Evolutionary conservation across 1,140 invertebrate genomes (phyloP), one percentile per base, ranked within the genome.

Genomic region (Acromyrmex heyeri): DNA sequence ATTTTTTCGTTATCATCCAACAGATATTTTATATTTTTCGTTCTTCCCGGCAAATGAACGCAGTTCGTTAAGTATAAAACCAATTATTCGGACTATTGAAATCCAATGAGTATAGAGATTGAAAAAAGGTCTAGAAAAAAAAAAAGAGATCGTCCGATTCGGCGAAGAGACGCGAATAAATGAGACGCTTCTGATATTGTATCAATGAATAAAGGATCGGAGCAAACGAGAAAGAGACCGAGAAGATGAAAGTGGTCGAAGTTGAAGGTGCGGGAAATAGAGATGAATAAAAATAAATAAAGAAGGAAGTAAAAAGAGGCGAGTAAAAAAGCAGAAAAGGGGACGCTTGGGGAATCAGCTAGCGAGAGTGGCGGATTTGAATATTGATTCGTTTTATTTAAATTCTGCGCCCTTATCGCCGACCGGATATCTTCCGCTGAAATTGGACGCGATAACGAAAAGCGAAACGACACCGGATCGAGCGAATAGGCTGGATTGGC

Each of bases 371-470:
- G 64, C 86, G 91, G 92, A 94, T 94, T 95, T 94, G 92, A 95
- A 95, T 95, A 95, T 95, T 95, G 94, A 95, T 95, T 95, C 94
- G 94, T 91, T 93, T 95, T 94, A 95, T 95, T 95, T 94, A 93
- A 95, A 95, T 95, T 95, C 92, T 70, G 76, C 76, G 86, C 57
- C 48, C 93, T 94, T 95, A 95, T 95, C 94, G 91, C 85, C 85
- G 88, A 81, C 64, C 90, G 92, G 92, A 95, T 94, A 95, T 95
- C 93, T 95, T 91, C 90, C 92, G 92, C 91, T 86, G 93, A 91
- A 95, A 95, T 95, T 95, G 94, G 93, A 94, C 93, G 92, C 93
- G 93, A 94, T 94, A 94, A 93, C 93, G 92, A 92, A 92, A 92
- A 90, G 91, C 85, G 93, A 93, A 93, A 94, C 92, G 91, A 91